Evolutionary conservation across 2,113 vertebrate genomes (phyloP), one percentile per base, ranked within the genome.

Genomic region (Antennarius striatus): DNA sequence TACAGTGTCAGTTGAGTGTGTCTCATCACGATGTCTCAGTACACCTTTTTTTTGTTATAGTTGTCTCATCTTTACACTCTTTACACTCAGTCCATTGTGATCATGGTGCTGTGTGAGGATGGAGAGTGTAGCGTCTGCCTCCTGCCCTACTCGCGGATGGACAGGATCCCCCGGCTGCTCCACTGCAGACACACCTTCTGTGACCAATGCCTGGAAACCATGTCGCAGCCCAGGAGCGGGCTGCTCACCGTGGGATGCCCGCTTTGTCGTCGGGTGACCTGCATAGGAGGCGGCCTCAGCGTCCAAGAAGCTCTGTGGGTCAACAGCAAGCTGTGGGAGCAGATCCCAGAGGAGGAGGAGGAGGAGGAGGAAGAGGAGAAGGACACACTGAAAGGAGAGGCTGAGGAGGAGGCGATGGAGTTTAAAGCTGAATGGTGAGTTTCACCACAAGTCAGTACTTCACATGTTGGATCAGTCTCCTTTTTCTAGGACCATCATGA

Each of bases 111-210:
- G 61, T 87, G 77, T 47, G 88, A 90, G 66, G 91, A 93, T 6
- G 76, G 68, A 1, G 91, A 93, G 47, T 93, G 92, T 56, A 83
- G 88, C 14, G 88, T 93, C 32, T 93, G 92, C 72, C 81, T 88
- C 28, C n/a, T 71, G 42, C 63, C 79, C 7, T 93, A 85, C 85
- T 84, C 89, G 1, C 83, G 92, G 39, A 53, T 13, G 32, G 87
- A 90, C 52, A 68, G 88, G 51, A 59, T 92, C 64, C 92, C 92
- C 45, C 75, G 92, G 7, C 49, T 92, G 68, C 90, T 93, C 13
- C 91, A 91, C 89, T 93, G 92, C 80, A 81, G 83, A 10, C 92
- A 93, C 83, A 92, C 91, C 13, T 93, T 93, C 86, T 93, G 92
- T 4, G 68, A 86, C 0, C 63, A 10, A 1, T 93, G 92, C 55